Percentiles rank a stretch among this genome's conserved stretches.
phyloP scores from a whole-genome alignment of 2,888 invertebrate species.

The Hedychridium roseum region DNA sequence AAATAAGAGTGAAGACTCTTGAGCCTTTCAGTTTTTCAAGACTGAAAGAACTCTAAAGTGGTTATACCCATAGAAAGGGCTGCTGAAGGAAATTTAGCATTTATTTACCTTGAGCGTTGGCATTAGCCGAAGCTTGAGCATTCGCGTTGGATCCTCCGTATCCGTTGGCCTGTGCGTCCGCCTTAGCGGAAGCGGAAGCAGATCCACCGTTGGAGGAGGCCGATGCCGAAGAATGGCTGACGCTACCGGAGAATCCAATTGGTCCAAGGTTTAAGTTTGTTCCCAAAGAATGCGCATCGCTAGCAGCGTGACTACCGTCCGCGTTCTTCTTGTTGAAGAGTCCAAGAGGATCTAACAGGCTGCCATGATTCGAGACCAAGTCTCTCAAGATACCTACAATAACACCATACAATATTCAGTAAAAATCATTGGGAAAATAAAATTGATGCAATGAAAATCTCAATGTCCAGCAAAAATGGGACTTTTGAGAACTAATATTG shows the following conservation, averaged over 20 bases:
- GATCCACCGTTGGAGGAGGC: conserved; percentile 34
- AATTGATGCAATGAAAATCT: too few species aligned
- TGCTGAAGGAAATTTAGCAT: too few species aligned
- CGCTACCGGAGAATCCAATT: conserved; percentile 39
- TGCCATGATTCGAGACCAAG: too few species aligned
- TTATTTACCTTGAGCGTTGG: not conserved
- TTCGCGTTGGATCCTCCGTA: conserved; percentile 22
- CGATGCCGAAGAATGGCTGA: conserved; percentile 39
- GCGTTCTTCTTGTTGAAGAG: conserved; percentile 31
- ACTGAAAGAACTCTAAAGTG: too few species aligned
- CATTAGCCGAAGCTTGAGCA: conserved; percentile 18
- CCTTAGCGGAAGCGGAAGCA: conserved; percentile 26
- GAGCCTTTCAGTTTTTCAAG: too few species aligned
- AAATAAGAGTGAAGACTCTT: too few species aligned
- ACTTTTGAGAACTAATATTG: too few species aligned
- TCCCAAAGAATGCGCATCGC: conserved; percentile 35
- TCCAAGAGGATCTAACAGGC: conserved; percentile 50
- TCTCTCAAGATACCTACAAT: too few species aligned
- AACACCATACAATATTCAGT: too few species aligned
- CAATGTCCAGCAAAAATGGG: too few species aligned
- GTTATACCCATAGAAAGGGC: too few species aligned
- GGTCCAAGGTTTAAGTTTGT: conserved; percentile 47
- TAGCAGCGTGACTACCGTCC: conserved; percentile 20
- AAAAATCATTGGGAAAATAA: too few species aligned
- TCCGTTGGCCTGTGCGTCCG: conserved; percentile 25